Percentiles rank a stretch among this genome's conserved stretches.
phyloP scores from a whole-genome alignment of 2,797 vertebrate genomes.

The Tadarida brasiliensis region DNA sequence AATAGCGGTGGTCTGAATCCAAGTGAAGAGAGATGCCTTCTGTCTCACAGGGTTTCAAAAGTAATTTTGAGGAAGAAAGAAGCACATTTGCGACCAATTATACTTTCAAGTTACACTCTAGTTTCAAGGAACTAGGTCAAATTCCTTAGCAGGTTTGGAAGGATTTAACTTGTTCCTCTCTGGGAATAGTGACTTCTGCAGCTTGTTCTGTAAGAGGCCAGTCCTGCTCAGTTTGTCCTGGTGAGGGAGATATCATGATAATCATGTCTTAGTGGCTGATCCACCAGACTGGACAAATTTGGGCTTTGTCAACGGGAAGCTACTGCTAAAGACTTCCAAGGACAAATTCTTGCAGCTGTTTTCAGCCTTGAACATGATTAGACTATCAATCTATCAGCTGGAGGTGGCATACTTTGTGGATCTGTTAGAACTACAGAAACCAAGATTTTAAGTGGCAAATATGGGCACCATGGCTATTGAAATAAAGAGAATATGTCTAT shows the following conservation, averaged over 20 bases:
- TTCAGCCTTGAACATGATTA: conserved; percentile 33
- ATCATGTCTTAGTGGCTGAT: neutral
- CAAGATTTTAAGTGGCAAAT: conserved; percentile 9
- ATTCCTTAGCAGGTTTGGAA: conserved; percentile 45
- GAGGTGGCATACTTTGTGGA: neutral
- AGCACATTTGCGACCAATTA: conserved; percentile 52
- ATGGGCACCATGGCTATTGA: neutral
- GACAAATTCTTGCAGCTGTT: conserved; percentile 49
- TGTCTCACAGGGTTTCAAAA: conserved; percentile 33
- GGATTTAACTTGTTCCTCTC: conserved; percentile 48
- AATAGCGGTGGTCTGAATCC: neutral
- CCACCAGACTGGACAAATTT: neutral
- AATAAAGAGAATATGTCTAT: conserved; percentile 40
- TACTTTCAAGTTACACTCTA: conserved; percentile 52
- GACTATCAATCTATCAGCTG: conserved; percentile 6
- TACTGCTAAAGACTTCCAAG: neutral
- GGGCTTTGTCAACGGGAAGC: neutral
- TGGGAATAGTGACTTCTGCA: neutral
- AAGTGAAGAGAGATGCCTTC: neutral
- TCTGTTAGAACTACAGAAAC: neutral
- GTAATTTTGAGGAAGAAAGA: conserved; percentile 57
- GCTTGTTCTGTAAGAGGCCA: neutral
- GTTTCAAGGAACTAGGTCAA: conserved; percentile 69
- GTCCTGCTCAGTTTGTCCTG: neutral
- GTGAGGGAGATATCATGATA: neutral